Percentiles rank a stretch among this genome's conserved stretches.
Evolutionary conservation across 2,113 vertebrate genomes (phyloP).

Genomic region (Uria aalge): DNA sequence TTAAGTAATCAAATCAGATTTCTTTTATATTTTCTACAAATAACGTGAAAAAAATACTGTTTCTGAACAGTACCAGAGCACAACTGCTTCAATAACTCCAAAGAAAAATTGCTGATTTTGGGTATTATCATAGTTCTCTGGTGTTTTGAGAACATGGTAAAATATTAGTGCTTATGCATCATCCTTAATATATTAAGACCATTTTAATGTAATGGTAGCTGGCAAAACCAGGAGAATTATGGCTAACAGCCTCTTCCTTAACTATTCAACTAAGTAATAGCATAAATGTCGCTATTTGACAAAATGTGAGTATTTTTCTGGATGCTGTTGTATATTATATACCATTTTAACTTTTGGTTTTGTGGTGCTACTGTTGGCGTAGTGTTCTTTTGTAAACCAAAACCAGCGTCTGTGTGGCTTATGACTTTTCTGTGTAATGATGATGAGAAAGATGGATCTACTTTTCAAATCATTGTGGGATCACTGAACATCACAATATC

Average conservation of each 20-base stretch:
- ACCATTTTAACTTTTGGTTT: background rate
- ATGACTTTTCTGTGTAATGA: background rate
- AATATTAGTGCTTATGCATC: background rate
- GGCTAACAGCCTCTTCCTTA: background rate
- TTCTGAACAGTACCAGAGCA: background rate
- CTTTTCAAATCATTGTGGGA: background rate
- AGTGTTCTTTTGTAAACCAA: background rate
- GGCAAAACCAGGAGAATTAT: background rate
- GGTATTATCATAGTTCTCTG: background rate
- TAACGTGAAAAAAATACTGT: background rate
- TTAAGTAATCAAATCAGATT: slow-evolving; percentile 24
- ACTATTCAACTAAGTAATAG: background rate
- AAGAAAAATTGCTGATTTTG: background rate
- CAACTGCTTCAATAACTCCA: background rate
- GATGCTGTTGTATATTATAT: background rate
- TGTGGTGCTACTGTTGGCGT: background rate
- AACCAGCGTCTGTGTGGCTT: background rate
- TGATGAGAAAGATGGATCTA: background rate
- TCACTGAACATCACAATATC: background rate
- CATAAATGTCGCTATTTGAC: background rate
- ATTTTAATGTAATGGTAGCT: background rate
- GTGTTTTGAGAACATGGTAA: background rate
- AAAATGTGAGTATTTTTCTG: background rate
- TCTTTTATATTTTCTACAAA: background rate
- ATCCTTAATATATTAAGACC: background rate